Percentiles rank a stretch among this genome's conserved stretches.
Evolutionary conservation across 2,113 vertebrate genomes (phyloP).

Genomic region (Otus sunia): DNA sequence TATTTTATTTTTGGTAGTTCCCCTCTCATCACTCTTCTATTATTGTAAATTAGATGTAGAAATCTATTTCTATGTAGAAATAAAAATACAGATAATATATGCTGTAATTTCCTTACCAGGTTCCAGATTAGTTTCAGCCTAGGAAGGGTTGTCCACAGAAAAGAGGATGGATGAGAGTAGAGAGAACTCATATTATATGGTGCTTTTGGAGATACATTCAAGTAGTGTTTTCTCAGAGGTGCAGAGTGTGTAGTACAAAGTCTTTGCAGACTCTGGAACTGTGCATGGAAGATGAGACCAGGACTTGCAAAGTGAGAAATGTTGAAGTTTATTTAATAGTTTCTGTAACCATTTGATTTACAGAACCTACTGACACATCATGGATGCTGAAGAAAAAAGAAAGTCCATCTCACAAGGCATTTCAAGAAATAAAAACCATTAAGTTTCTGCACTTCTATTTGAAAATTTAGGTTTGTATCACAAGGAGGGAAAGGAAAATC

Average conservation of each 20-base stretch:
- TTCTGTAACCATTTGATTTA: background rate
- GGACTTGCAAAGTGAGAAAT: background rate
- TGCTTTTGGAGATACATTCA: background rate
- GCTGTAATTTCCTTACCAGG: background rate
- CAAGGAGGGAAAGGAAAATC: background rate
- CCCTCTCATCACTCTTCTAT: background rate
- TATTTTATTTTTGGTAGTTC: background rate
- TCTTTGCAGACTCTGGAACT: background rate
- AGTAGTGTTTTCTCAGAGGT: background rate
- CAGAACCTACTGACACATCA: background rate
- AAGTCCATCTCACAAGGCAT: background rate
- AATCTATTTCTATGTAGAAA: background rate
- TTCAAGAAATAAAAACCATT: background rate
- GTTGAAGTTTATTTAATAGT: background rate
- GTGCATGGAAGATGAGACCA: background rate
- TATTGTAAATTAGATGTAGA: background rate
- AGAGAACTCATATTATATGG: background rate
- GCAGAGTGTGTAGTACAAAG: background rate
- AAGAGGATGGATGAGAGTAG: background rate
- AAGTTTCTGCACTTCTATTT: background rate
- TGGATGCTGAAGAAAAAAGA: background rate
- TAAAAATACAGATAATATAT: background rate
- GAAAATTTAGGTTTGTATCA: background rate
- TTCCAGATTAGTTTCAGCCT: background rate
- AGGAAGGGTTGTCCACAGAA: background rate